Conservation (phyloP, 2,113 vertebrate species). For the Callospermophilus lateralis region DNA sequence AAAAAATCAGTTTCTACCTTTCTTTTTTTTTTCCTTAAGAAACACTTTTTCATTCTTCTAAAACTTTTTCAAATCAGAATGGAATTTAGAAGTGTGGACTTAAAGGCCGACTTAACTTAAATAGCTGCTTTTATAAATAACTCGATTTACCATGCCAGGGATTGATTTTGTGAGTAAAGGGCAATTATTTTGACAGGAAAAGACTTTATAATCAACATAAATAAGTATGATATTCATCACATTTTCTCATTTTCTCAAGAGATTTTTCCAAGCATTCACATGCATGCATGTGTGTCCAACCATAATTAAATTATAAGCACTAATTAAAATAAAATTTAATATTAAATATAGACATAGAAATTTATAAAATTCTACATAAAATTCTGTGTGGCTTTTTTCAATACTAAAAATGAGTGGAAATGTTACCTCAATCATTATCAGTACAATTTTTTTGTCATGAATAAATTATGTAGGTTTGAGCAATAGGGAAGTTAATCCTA, state of each 20-base stretch:
- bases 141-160: neutral
- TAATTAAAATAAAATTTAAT: neutral
- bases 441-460: neutral
- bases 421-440: neutral
- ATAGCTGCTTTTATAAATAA: neutral
- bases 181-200: constrained; percentile 57
- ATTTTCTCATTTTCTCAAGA: constrained; percentile 37
- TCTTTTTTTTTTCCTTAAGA: neutral
- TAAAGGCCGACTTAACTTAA: constrained; percentile 52
- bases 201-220: constrained; percentile 17
- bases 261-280: neutral
- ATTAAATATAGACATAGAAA: neutral
- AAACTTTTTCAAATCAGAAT: neutral
- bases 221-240: neutral
- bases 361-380: neutral
- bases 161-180: constrained; percentile 30
- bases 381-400: neutral
- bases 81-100: neutral
- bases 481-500: neutral
- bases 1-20: neutral
- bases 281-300: neutral
- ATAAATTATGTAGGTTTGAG: neutral
- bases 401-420: neutral
- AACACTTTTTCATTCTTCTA: neutral
- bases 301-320: neutral